These are phyloP conservation scores for Malurus splendens DNA, from an alignment of 2,797 vertebrate species.

Conservation along the genomic window DNA sequence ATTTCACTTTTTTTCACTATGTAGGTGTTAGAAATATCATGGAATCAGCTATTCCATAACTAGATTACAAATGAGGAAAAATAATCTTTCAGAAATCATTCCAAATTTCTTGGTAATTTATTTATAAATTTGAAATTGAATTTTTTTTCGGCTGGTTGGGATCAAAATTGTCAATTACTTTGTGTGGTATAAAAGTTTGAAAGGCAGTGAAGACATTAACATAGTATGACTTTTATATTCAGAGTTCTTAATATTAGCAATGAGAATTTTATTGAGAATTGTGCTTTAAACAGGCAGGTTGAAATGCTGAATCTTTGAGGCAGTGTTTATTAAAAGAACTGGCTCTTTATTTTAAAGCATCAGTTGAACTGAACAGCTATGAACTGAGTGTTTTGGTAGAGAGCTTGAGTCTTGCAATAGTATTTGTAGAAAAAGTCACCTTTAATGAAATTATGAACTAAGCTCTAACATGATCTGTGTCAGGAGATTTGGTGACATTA, in stretches of 20 bases:
- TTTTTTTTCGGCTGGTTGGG: not conserved
- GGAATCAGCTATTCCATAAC: not conserved
- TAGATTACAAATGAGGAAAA: not conserved
- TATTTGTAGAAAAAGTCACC: not conserved
- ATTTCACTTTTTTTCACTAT: not conserved
- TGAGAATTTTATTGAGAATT: not conserved
- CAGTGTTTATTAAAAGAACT: not conserved
- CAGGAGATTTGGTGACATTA: not conserved
- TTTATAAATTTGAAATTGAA: not conserved
- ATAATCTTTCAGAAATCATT: not conserved
- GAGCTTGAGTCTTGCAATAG: not conserved
- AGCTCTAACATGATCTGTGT: not conserved
- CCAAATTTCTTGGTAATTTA: not conserved
- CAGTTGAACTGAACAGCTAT: not conserved
- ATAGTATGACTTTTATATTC: not conserved
- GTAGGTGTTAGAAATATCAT: not conserved
- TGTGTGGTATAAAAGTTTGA: not conserved
- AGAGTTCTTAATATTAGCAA: not conserved
- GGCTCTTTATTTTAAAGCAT: not conserved
- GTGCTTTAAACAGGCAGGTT: not conserved
- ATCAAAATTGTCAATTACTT: not conserved
- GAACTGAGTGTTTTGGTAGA: not conserved
- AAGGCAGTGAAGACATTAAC: not conserved
- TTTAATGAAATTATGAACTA: not conserved
- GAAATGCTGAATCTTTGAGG: not conserved